phyloP scores from a whole-genome alignment of 2,888 invertebrate species.

The Hirtodrosophila histrioides region DNA sequence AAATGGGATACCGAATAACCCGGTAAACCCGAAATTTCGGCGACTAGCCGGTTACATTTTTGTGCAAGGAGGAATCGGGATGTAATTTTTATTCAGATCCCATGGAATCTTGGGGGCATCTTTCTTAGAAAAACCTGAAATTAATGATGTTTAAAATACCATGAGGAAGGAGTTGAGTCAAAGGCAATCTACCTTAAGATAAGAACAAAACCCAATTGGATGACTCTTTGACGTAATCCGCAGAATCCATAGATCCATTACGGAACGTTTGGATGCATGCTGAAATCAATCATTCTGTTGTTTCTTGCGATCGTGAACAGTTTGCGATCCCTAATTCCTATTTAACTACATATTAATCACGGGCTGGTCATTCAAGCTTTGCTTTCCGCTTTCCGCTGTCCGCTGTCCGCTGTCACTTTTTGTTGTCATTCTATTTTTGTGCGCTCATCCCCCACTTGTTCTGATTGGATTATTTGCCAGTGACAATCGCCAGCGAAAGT shows the following conservation, averaged over 20 bases:
- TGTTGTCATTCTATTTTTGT: slow-evolving; percentile 54
- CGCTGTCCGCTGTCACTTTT: slow-evolving; percentile 19
- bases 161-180: too few relatives aligned
- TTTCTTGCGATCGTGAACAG: slow-evolving; percentile 12
- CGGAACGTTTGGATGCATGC: background rate
- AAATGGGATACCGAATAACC: too few relatives aligned
- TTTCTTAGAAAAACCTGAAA: too few relatives aligned
- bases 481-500: slow-evolving; percentile 52
- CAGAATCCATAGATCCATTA: slow-evolving; percentile 3
- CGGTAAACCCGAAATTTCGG: too few relatives aligned
- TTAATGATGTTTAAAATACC: too few relatives aligned
- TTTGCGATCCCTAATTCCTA: slow-evolving; percentile 29
- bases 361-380: slow-evolving; percentile 46
- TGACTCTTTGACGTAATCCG: too few relatives aligned
- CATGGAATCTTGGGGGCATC: too few relatives aligned
- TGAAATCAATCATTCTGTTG: slow-evolving; percentile 29
- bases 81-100: too few relatives aligned
- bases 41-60: too few relatives aligned
- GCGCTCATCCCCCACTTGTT: slow-evolving; percentile 51
- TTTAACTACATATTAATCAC: slow-evolving; percentile 36
- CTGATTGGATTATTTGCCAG: slow-evolving; percentile 54
- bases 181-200: too few relatives aligned
- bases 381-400: slow-evolving; percentile 36
- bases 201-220: too few relatives aligned
- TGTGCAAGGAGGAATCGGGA: too few relatives aligned